Percentiles rank a stretch among this genome's conserved stretches.
Conservation (phyloP, 2,888 invertebrate species). For the Volucella inanis region DNA sequence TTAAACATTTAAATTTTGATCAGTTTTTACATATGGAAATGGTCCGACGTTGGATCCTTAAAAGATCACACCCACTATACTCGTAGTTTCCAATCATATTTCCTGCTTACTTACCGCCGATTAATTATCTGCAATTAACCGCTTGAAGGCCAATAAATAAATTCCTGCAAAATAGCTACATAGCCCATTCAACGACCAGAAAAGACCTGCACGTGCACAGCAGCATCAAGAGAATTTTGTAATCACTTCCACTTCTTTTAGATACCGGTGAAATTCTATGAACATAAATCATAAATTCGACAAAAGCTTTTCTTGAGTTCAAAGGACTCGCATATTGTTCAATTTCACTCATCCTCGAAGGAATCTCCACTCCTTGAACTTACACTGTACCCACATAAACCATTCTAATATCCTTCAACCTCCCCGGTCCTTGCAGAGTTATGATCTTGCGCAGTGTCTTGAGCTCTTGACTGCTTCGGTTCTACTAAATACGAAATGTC, state of each 20-base stretch:
- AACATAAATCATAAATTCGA: slow-evolving; percentile 73
- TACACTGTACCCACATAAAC: slow-evolving; percentile 46
- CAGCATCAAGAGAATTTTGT: slow-evolving; percentile 18
- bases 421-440: slow-evolving; percentile 23
- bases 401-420: not conserved
- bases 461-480: slow-evolving; percentile 32
- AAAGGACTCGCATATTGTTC: slow-evolving; percentile 68
- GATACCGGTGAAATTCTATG: slow-evolving; percentile 34
- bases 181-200: slow-evolving; percentile 13
- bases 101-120: slow-evolving; percentile 26
- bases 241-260: slow-evolving; percentile 29
- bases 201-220: slow-evolving; percentile 14
- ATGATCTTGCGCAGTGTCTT: slow-evolving; percentile 69
- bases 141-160: slow-evolving; percentile 47
- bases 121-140: slow-evolving; percentile 47
- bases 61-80: not conserved
- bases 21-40: too few species aligned
- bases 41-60: too few species aligned
- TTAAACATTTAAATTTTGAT: too few species aligned
- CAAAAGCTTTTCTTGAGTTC: slow-evolving; percentile 73
- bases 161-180: slow-evolving; percentile 18
- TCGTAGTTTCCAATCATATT: not conserved
- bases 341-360: slow-evolving; percentile 64
- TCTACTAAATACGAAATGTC: slow-evolving; percentile 24
- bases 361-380: slow-evolving; percentile 65